Base-by-base conservation (phyloP, 2,797 vertebrate species). In the Propithecus deckenii region DNA sequence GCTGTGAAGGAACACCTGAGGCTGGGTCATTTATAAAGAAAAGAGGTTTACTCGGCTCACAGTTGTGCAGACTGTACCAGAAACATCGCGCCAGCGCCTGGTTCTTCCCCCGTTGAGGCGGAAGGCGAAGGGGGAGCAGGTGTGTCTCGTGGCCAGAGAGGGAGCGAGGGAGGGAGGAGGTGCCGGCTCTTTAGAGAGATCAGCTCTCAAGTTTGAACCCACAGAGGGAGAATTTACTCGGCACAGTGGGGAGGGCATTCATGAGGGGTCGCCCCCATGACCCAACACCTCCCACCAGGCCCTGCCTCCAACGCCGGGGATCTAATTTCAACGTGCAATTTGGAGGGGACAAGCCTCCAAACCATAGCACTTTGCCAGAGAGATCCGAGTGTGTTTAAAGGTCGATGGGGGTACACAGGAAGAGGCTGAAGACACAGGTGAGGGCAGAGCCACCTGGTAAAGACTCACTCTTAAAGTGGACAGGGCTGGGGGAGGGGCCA, bases 391-490 rank as follows among this genome's bases (percentile, higher is more conserved):
- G 38, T 6, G 46, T 43, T 48, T 72, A 30, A 81, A 5, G 32
- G 46, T 23, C 25, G n/a, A 23, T 50, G 52, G 50, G 28, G 30
- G 7, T 7, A 10, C 48, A 4, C 6, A 81, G 32, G 61, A 35
- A 74, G n/a, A 75, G 8, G 25, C 17, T 76, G 18, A 52, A 92
- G 72, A 38, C 0, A 22, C 4, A 38, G 22, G 22, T 1, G 20
- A 76, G 32, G 30, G 17, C 15, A 91, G 48, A 88, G 65, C 6
- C 25, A 23, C 28, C 48, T 46, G 30, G 55, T 43, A 17, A 55
- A 25, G 2, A 30, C 4, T 23, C 7, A 0, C 3, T 13, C 25
- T 55, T 3, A 15, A 6, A 14, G 43, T 6, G 18, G 41, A 59
- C 35, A 43, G 23, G n/a, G 4, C 46, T 15, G 52, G 18, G 17